Evolutionary conservation across 2,113 vertebrate species (phyloP).

Genomic region (Coracopsis vasa): DNA sequence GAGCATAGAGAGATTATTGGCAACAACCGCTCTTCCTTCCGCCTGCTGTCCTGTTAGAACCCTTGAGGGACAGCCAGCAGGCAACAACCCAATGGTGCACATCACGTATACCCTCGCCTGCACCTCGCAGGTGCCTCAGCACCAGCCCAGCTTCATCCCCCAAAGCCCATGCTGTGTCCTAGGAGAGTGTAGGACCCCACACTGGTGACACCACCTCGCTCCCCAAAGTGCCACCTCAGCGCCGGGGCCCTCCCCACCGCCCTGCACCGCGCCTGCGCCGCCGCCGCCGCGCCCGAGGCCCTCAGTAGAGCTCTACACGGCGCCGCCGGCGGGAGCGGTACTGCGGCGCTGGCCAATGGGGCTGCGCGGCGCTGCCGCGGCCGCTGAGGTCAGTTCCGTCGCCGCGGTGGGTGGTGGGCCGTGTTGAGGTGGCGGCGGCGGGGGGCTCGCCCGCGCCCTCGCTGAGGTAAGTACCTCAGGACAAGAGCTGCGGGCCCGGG

Average conservation of each 20-base stretch:
- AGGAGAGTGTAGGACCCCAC: accelerated
- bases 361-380: not conserved
- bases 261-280: not conserved
- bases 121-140: not conserved
- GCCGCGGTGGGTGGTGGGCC: not conserved
- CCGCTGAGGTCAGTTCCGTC: not conserved
- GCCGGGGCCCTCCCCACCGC: accelerated
- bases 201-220: accelerated
- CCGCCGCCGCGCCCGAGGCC: not conserved
- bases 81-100: accelerated
- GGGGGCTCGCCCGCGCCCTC: not conserved
- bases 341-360: not conserved
- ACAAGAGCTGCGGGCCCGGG: not conserved
- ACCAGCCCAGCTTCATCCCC: too few relatives aligned
- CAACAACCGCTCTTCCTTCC: not conserved
- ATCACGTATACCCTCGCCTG: accelerated
- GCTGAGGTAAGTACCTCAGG: not conserved
- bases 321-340: not conserved
- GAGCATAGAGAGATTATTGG: accelerated
- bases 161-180: accelerated
- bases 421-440: not conserved
- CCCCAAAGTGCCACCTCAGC: accelerated
- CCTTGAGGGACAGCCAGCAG: accelerated
- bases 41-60: accelerated
- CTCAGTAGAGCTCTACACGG: conserved; percentile 37